A percentile compares a stretch with the other conserved stretches of the same genome.
Conservation (phyloP, 1,140 invertebrate species). For the Drosophila busckii region DNA sequence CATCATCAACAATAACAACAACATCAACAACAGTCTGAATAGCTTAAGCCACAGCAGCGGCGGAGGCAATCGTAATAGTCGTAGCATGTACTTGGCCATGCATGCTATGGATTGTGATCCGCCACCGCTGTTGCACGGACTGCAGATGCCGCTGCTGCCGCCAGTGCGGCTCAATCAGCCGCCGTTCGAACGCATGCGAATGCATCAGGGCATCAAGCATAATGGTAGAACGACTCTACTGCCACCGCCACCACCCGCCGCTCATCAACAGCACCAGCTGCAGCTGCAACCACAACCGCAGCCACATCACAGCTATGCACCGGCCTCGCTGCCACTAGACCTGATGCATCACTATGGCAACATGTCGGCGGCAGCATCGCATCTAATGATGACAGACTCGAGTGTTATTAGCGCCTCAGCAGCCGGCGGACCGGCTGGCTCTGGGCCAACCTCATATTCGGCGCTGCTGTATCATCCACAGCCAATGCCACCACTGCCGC, state of each 20-base stretch:
- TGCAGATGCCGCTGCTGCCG: conserved; percentile 41
- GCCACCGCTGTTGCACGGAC: conserved; percentile 42
- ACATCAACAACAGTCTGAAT: conserved; percentile 48
- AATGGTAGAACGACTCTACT: conserved; percentile 4
- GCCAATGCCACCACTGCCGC: conserved; percentile 47
- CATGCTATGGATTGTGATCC: conserved; percentile 78
- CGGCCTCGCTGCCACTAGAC: conserved; percentile 46
- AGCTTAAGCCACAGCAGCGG: conserved; percentile 52
- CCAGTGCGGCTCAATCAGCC: conserved; percentile 35
- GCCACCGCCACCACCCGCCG: conserved; percentile 36
- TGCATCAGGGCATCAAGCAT: conserved; percentile 31
- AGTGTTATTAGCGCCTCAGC: conserved; percentile 72
- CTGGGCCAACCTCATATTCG: conserved; percentile 39
- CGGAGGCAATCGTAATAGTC: conserved; percentile 13
- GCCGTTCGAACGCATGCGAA: conserved; percentile 40
- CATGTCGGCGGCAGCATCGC: conserved; percentile 61
- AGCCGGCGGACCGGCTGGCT: conserved; percentile 37
- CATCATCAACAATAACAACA: conserved; percentile 24
- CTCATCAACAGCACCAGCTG: conserved; percentile 39
- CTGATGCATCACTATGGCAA: conserved; percentile 43
- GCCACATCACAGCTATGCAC: conserved; percentile 44
- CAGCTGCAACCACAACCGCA: conserved; percentile 24
- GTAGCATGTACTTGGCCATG: conserved; percentile 40
- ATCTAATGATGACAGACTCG: conserved; percentile 77
- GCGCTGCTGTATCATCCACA: conserved; percentile 35